phyloP scores from a whole-genome alignment of 2,888 invertebrate species.

The Plusia festucae region DNA sequence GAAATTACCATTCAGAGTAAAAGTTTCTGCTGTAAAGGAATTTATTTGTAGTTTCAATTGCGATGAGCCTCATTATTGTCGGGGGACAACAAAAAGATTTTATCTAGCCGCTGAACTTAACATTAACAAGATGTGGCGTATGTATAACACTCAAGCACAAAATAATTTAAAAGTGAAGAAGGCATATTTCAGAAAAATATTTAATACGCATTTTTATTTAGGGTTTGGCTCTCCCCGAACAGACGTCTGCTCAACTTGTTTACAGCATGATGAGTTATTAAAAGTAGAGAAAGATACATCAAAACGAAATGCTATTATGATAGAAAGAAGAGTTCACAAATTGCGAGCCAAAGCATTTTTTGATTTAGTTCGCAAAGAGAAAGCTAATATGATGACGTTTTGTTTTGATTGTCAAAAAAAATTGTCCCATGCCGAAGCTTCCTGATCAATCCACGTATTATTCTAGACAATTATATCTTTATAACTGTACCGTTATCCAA shows the following conservation, averaged over 20 bases:
- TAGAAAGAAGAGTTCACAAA: constrained; percentile 23
- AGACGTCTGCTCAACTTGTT: constrained; percentile 37
- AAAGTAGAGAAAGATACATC: constrained; percentile 12
- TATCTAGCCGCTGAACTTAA: constrained; percentile 32
- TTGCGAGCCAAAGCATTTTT: constrained; percentile 27
- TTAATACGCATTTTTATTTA: constrained; percentile 33
- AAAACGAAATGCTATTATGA: constrained; percentile 18
- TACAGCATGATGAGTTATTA: constrained; percentile 15
- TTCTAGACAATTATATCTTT: constrained; percentile 60
- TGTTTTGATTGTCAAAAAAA: constrained; percentile 33
- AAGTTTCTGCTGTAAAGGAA: constrained; percentile 26
- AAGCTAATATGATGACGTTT: constrained; percentile 20
- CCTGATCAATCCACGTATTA: constrained; percentile 60
- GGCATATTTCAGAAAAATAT: constrained; percentile 33
- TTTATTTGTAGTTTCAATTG: constrained; percentile 35
- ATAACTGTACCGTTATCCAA: constrained; percentile 64
- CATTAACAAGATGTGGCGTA: constrained; percentile 21
- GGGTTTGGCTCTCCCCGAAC: constrained; percentile 40
- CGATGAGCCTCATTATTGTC: constrained; percentile 47
- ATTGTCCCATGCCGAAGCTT: constrained; percentile 33
- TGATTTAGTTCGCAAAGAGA: constrained; percentile 17
- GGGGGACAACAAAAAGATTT: constrained; percentile 31
- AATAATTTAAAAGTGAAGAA: constrained; percentile 31
- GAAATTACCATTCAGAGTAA: constrained; percentile 18
- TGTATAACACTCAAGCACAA: constrained; percentile 34